Base-by-base conservation (phyloP, 2,113 vertebrate genomes). In the Orientallactaga bullata region DNA sequence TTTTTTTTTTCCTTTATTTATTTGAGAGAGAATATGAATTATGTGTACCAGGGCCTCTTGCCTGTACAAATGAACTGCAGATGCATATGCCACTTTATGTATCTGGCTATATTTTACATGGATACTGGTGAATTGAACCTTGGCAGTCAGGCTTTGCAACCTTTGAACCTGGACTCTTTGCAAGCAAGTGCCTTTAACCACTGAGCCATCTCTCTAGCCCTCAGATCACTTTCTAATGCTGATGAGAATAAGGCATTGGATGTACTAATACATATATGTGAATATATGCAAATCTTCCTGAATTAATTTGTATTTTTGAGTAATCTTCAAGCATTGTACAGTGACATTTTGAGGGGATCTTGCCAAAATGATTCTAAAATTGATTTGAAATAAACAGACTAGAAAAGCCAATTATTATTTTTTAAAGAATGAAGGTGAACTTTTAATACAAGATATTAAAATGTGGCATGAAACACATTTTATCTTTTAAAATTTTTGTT, bases 371-470 rank as follows among this genome's bases (percentile, higher is more conserved):
- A 90, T 90, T 90, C 51, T 71, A 79, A 71, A 94, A 58, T 95
- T 93, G 80, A 90, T 51, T 24, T 84, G 28, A 92, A 95, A 74
- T 93, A 91, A 78, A 51, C 17, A 87, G 39, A 8, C 51, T 80
- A 32, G n/a, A 68, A 88, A 85, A 78, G 30, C 13, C 9, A 87
- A 83, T 30, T 88, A 42, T 37, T 79, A 79, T 58, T 89, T 90
- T 91, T 65, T 65, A 23, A 28, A 84, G 90, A 87, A 72, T 86
- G 85, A 89, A 89, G 39, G 63, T 72, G 58, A 91, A 47, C 15
- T 83, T 96, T 87, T 69, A 86, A 63, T 82, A 89, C 1, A 82
- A n/a, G 26, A 37, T 88, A 68, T 73, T 86, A 90, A 96, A 87
- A 84, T 76, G 55, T 65, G n/a, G 3, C 26, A 32, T 72, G 65